A percentile compares a stretch with the other conserved stretches of the same genome.
These are phyloP conservation scores for Cepaea nemoralis DNA, from an alignment of 1,140 invertebrate genomes.

Conservation along the genomic window DNA sequence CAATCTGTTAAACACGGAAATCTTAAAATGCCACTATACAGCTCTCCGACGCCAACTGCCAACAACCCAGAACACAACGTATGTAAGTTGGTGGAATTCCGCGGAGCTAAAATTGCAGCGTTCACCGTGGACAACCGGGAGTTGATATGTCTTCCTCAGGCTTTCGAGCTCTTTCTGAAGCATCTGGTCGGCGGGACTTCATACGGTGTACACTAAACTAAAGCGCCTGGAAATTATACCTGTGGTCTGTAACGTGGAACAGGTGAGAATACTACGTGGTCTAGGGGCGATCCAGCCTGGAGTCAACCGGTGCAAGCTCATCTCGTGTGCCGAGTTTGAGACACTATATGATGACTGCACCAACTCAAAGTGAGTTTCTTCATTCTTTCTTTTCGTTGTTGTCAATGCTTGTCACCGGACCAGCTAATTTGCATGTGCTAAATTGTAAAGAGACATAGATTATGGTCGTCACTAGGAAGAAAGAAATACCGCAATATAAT, in stretches of 20 bases:
- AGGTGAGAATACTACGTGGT: conserved; percentile 95
- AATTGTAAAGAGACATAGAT: no score
- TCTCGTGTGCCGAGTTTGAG: conserved; percentile 98
- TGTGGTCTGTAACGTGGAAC: conserved; percentile 99
- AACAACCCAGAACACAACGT: conserved; percentile 79
- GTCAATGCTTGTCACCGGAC: no score
- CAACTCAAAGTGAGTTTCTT: conserved; percentile 88
- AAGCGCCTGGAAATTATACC: conserved; percentile 98
- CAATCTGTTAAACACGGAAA: conserved; percentile 49
- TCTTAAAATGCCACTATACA: conserved; percentile 61
- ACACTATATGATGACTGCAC: conserved; percentile 99
- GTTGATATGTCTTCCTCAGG: conserved; percentile 96
- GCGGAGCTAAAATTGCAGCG: conserved; percentile 89
- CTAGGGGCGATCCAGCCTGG: conserved; percentile 98
- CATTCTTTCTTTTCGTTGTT: no score
- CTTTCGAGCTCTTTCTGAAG: conserved; percentile 98
- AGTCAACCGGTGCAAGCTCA: conserved; percentile 98
- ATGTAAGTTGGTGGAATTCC: conserved; percentile 96
- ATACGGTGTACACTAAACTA: conserved; percentile 98
- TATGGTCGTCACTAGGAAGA: no score
- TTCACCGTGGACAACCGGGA: conserved; percentile 96
- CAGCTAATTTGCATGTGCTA: no score
- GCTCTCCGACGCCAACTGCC: conserved; percentile 64
- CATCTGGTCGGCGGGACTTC: conserved; percentile 97
- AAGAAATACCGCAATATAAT: no score